These are phyloP conservation scores for Diuraphis noxia DNA, from an alignment of 1,140 invertebrate species.

Conservation along the genomic window DNA sequence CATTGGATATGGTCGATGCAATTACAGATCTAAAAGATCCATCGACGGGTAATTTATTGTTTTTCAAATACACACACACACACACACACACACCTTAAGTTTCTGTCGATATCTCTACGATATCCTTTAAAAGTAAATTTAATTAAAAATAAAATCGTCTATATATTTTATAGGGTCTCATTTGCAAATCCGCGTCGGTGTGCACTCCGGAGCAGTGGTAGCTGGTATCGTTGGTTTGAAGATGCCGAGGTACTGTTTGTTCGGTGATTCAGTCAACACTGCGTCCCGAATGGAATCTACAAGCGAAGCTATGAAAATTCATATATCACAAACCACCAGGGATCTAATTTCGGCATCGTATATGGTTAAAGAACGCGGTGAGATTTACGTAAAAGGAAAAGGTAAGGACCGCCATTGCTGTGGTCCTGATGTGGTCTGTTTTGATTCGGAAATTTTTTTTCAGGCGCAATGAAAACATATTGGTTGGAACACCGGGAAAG, in stretches of 20 bases:
- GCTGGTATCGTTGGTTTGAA: conserved; percentile 93
- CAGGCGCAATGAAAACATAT: conserved; percentile 90
- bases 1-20: conserved; percentile 92
- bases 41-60: conserved; percentile 70
- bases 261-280: conserved; percentile 91
- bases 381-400: conserved; percentile 85
- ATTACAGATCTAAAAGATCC: conserved; percentile 89
- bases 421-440: neutral
- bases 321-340: conserved; percentile 87
- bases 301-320: conserved; percentile 89
- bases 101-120: neutral
- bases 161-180: conserved; percentile 76
- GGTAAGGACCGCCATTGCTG: conserved; percentile 62
- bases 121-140: neutral
- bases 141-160: neutral
- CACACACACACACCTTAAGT: too few relatives aligned
- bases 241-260: conserved; percentile 93
- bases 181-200: conserved; percentile 85
- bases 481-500: conserved; percentile 77
- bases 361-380: conserved; percentile 76
- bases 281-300: conserved; percentile 91
- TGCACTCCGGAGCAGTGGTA: conserved; percentile 88
- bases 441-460: neutral
- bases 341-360: conserved; percentile 77
- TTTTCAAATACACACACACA: neutral